phyloP scores from a whole-genome alignment of 2,888 invertebrate genomes.

The Sussaba pulchella region DNA sequence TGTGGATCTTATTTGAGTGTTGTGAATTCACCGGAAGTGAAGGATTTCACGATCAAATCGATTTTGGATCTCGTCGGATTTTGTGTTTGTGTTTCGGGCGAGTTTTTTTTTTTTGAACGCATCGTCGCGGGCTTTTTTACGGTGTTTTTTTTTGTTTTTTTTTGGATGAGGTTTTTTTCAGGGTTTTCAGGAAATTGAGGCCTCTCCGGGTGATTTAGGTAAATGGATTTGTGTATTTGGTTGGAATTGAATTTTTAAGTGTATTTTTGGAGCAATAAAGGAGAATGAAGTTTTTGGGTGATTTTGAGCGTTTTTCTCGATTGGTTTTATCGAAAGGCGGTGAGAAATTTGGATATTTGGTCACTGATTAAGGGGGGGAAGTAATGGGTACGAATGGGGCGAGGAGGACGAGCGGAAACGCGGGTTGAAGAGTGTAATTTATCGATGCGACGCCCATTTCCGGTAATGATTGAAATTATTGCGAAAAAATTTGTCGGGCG shows the following conservation, averaged over 20 bases:
- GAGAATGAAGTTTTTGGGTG: too few relatives aligned
- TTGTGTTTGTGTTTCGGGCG: too few relatives aligned
- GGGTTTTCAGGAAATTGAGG: constrained; percentile 66
- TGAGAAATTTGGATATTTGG: too few relatives aligned
- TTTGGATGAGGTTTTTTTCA: constrained; percentile 60
- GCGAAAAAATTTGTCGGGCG: neutral
- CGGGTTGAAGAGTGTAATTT: neutral
- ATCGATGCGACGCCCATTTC: neutral
- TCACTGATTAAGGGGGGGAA: too few relatives aligned
- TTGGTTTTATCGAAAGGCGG: too few relatives aligned
- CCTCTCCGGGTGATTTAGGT: constrained; percentile 66
- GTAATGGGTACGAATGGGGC: too few relatives aligned
- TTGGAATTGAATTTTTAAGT: constrained; percentile 9
- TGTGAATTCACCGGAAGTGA: too few relatives aligned
- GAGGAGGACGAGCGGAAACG: neutral
- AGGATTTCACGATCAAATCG: too few relatives aligned
- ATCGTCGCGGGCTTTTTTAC: constrained; percentile 1
- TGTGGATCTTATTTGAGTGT: neutral
- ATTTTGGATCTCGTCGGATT: constrained; percentile 16
- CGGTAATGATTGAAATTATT: neutral
- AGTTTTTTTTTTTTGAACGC: constrained; percentile 36
- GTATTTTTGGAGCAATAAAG: too few relatives aligned
- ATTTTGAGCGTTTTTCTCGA: constrained; percentile 3
- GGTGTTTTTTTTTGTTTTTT: constrained; percentile 29
- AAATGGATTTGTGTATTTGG: constrained; percentile 38